A percentile compares a stretch with the other conserved stretches of the same genome.
These are phyloP conservation scores for Mantis religiosa DNA, from an alignment of 2,888 invertebrate genomes.

Conservation along the genomic window DNA sequence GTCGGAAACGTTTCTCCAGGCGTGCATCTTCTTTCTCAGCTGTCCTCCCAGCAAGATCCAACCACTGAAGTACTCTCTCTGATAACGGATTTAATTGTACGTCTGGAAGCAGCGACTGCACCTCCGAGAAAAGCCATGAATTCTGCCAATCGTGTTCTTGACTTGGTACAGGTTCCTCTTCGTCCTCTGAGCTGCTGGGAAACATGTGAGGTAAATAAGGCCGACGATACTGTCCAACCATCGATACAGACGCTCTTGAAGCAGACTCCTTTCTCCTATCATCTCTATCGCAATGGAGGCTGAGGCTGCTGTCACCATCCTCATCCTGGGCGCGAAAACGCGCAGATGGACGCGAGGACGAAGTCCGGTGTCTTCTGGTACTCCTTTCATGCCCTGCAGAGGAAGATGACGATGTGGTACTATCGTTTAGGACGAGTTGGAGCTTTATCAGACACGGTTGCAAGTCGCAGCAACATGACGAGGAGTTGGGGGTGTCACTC, in stretches of 20 bases:
- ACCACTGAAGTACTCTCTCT: conserved; percentile 74
- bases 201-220: conserved; percentile 20
- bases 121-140: background rate
- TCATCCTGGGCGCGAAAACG: background rate
- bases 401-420: background rate
- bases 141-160: conserved; percentile 15
- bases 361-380: background rate
- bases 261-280: background rate
- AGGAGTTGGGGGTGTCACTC: background rate
- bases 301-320: background rate
- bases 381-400: background rate
- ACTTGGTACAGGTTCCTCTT: background rate
- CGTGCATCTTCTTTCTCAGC: background rate
- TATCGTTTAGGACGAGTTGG: conserved; percentile 26
- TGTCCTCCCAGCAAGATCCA: conserved; percentile 63
- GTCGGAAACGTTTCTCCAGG: background rate
- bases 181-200: conserved; percentile 15
- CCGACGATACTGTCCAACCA: conserved; percentile 22
- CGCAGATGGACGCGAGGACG: background rate
- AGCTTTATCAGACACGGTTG: conserved; percentile 31
- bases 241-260: background rate
- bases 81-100: conserved; percentile 49
- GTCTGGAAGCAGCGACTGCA: background rate
- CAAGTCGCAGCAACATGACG: conserved; percentile 12
- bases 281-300: background rate